Percentiles rank a stretch among this genome's conserved stretches.
These are phyloP conservation scores for Barypeithes pellucidus DNA, from an alignment of 2,888 invertebrate species.

Conservation along the genomic window DNA sequence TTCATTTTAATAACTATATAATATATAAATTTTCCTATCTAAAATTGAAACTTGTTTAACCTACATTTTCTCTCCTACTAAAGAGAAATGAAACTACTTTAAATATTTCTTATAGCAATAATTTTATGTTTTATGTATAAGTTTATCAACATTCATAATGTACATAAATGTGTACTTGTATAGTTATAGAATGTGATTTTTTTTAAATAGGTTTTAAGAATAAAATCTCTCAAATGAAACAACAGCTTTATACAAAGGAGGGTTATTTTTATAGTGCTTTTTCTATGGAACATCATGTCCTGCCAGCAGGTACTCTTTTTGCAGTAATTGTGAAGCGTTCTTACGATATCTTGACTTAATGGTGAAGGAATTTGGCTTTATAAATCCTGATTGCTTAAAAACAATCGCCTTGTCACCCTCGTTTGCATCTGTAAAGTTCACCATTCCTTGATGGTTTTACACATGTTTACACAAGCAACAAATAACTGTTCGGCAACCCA, in stretches of 20 bases:
- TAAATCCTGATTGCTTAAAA: no score
- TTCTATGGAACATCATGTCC: slow-evolving; percentile 54
- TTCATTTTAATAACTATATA: slow-evolving; percentile 58
- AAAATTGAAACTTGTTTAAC: slow-evolving; percentile 57
- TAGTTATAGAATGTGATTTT: slow-evolving; percentile 59
- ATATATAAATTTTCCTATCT: slow-evolving; percentile 59
- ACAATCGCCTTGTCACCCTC: no score
- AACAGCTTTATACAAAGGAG: slow-evolving; percentile 69
- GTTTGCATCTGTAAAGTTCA: no score
- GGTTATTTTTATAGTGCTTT: slow-evolving; percentile 59
- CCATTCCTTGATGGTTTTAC: no score
- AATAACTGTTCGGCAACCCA: no score
- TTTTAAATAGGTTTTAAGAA: slow-evolving; percentile 63
- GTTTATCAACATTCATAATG: slow-evolving; percentile 63
- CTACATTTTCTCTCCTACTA: slow-evolving; percentile 30
- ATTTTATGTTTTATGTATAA: slow-evolving; percentile 61
- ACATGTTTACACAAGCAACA: no score
- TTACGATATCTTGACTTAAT: slow-evolving; percentile 11
- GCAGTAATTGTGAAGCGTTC: slow-evolving; percentile 3
- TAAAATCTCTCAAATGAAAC: slow-evolving; percentile 67
- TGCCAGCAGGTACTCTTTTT: slow-evolving; percentile 65
- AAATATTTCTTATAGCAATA: slow-evolving; percentile 47
- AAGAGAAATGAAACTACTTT: slow-evolving; percentile 38
- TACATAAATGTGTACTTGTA: slow-evolving; percentile 60
- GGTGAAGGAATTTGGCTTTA: background rate